These are phyloP conservation scores for Teleiodes luculella DNA, from an alignment of 2,888 invertebrate genomes.

Conservation along the genomic window DNA sequence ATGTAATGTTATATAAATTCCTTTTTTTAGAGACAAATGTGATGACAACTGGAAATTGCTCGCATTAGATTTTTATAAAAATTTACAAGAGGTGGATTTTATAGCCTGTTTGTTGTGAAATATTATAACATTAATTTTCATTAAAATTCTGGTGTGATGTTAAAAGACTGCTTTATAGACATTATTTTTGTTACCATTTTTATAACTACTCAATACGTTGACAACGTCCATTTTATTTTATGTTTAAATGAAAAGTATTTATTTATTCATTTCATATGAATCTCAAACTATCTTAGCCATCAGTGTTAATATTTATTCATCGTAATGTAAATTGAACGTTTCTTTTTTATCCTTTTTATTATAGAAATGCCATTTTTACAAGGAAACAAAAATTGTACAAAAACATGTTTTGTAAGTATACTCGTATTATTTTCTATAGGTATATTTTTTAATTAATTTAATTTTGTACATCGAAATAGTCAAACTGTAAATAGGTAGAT, in stretches of 20 bases:
- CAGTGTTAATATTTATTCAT: slow-evolving; percentile 18
- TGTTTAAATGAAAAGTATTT: not conserved
- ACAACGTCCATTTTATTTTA: slow-evolving; percentile 49
- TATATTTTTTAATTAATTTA: too few species aligned
- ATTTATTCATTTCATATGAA: slow-evolving; percentile 20
- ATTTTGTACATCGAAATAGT: too few species aligned
- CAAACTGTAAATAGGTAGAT: slow-evolving; percentile 26
- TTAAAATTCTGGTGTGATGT: not conserved
- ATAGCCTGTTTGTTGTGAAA: too few species aligned
- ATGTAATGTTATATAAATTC: too few species aligned
- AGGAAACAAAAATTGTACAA: not conserved
- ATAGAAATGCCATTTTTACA: slow-evolving; percentile 19
- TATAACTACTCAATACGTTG: slow-evolving; percentile 40
- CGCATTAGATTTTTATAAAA: too few species aligned
- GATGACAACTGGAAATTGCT: too few species aligned
- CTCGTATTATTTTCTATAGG: too few species aligned
- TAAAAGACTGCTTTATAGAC: slow-evolving; percentile 10
- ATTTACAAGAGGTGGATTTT: too few species aligned
- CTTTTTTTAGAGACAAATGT: too few species aligned
- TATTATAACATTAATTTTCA: not conserved
- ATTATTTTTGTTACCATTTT: slow-evolving; percentile 19
- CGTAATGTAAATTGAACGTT: not conserved
- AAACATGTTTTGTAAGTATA: too few species aligned
- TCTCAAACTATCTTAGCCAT: slow-evolving; percentile 49
- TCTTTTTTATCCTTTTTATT: not conserved